phyloP scores from a whole-genome alignment of 2,888 invertebrate genomes.

The Coenonympha arcania region DNA sequence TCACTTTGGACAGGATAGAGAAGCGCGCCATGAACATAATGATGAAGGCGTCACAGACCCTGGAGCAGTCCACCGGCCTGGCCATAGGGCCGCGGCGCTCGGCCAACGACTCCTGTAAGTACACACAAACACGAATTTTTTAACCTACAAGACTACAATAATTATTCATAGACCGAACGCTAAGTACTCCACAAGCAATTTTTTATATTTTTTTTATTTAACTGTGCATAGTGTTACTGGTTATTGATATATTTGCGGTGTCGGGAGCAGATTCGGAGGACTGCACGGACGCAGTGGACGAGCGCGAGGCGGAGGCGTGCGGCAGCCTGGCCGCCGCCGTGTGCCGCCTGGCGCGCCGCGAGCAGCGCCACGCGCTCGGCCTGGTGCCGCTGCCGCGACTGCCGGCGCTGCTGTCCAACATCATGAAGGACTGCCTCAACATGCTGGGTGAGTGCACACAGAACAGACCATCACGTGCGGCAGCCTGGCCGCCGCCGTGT shows the following conservation, averaged over 20 bases:
- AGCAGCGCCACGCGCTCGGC: constrained; percentile 85
- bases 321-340: constrained; percentile 86
- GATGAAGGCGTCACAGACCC: constrained; percentile 85
- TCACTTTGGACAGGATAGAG: no score
- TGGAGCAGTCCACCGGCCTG: constrained; percentile 86
- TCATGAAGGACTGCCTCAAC: constrained; percentile 89
- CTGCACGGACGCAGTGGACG: constrained; percentile 51
- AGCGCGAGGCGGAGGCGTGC: constrained; percentile 54
- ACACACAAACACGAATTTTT: no score
- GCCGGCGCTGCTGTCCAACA: constrained; percentile 86
- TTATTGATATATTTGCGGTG: background rate
- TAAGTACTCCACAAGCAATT: no score
- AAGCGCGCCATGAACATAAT: constrained; percentile 88
- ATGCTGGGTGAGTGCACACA: constrained; percentile 79
- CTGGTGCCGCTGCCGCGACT: constrained; percentile 88
- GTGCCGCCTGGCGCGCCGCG: constrained; percentile 89
- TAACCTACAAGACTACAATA: no score
- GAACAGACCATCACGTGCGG: no score
- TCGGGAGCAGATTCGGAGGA: constrained; percentile 45
- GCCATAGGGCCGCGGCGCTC: constrained; percentile 80
- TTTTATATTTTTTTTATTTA: no score
- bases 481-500: constrained; percentile 87
- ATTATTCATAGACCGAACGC: no score
- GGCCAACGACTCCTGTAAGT: constrained; percentile 56
- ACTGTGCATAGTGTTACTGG: no score